phyloP scores from a whole-genome alignment of 1,140 invertebrate genomes.

The Prorops nasuta region DNA sequence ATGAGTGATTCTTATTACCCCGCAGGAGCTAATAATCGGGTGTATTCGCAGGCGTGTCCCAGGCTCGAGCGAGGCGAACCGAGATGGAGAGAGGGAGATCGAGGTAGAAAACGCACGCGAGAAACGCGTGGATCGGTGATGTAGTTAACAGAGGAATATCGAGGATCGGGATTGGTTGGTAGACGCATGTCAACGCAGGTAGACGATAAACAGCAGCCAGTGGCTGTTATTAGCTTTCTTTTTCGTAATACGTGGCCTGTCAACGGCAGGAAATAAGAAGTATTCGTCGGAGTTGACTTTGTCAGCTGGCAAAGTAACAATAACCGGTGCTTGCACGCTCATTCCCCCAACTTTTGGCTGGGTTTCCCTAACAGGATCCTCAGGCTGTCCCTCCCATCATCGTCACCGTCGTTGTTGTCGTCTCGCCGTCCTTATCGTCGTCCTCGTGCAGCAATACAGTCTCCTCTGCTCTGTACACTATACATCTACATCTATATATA shows the following conservation, averaged over 20 bases:
- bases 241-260: slow-evolving; percentile 51
- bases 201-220: slow-evolving; percentile 24
- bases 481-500: too few relatives aligned
- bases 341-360: too few relatives aligned
- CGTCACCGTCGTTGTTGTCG: too few relatives aligned
- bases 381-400: too few relatives aligned
- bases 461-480: too few relatives aligned
- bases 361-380: too few relatives aligned
- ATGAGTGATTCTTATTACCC: slow-evolving; percentile 1
- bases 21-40: slow-evolving; percentile 28
- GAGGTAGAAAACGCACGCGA: slow-evolving; percentile 16
- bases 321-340: slow-evolving; percentile 9
- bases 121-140: too few relatives aligned
- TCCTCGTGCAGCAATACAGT: too few relatives aligned
- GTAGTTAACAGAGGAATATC: too few relatives aligned
- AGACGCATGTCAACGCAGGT: slow-evolving; percentile 24
- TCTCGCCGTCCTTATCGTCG: too few relatives aligned
- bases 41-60: too few relatives aligned
- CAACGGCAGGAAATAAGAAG: slow-evolving; percentile 46
- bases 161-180: slow-evolving; percentile 8
- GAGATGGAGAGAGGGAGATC: not conserved
- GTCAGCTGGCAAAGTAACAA: slow-evolving; percentile 27
- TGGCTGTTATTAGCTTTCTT: slow-evolving; percentile 53
- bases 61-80: slow-evolving; percentile 3
- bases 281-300: slow-evolving; percentile 36